Evolutionary conservation across 1,140 invertebrate species (phyloP).

Genomic region (Dendroctonus valens): DNA sequence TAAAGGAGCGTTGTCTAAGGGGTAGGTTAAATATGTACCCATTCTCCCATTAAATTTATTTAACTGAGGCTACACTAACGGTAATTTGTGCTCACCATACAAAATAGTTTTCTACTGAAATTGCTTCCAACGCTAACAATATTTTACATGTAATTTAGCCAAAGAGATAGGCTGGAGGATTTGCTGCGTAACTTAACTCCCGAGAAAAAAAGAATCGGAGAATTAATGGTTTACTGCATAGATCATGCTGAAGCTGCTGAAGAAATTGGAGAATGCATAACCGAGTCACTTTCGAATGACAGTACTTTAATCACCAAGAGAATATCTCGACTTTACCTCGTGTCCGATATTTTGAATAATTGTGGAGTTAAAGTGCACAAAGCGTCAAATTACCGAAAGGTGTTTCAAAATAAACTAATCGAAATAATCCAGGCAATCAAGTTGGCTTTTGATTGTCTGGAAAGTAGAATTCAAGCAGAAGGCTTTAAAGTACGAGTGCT

Average conservation of each 20-base stretch:
- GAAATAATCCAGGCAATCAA: slow-evolving; percentile 86
- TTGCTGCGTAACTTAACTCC: slow-evolving; percentile 85
- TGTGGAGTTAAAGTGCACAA: slow-evolving; percentile 94
- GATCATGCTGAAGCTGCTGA: slow-evolving; percentile 97
- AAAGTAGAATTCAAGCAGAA: slow-evolving; percentile 90
- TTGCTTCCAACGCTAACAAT: too few species aligned
- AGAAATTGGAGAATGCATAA: slow-evolving; percentile 92
- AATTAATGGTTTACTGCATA: slow-evolving; percentile 98
- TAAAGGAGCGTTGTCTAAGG: slow-evolving; percentile 71
- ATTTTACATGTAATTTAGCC: slow-evolving; percentile 45
- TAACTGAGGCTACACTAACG: too few species aligned
- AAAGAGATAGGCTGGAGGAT: slow-evolving; percentile 90
- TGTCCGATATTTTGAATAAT: slow-evolving; percentile 97
- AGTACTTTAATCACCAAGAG: slow-evolving; percentile 85
- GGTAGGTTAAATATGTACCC: slow-evolving; percentile 50
- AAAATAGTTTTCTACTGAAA: too few species aligned
- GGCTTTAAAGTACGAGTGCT: slow-evolving; percentile 96
- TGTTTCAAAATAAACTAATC: slow-evolving; percentile 84
- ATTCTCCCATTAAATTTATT: not conserved
- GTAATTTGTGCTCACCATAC: too few species aligned
- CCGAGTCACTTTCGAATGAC: slow-evolving; percentile 76
- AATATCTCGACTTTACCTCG: slow-evolving; percentile 90
- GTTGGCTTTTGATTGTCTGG: slow-evolving; percentile 73
- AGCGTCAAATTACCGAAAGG: slow-evolving; percentile 92
- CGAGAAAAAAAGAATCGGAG: slow-evolving; percentile 82